Base-by-base conservation (phyloP, 2,797 vertebrate genomes). In the Crocidura indochinensis region DNA sequence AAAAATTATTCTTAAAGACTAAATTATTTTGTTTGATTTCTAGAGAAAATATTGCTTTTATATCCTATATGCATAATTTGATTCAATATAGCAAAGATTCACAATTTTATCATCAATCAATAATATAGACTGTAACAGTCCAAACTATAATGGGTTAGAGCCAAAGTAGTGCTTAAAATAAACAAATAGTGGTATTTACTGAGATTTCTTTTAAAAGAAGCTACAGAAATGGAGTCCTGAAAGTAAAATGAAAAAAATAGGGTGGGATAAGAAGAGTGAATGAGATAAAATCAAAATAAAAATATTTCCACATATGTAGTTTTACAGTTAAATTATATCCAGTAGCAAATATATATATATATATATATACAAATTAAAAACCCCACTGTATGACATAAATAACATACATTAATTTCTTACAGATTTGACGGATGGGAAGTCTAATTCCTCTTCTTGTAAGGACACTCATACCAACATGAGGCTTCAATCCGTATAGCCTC, bases 101-200 rank as follows among this genome's bases (percentile, higher is more conserved):
- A 84, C 68, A 72, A 53, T 77, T 86, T 85, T 71, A 84, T 84
- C 26, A 90, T 15, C 47, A 78, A 6, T 38, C 38, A 84, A 7
- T 84, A 49, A 38, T 74, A 19, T 56, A 69, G 22, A 78, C 62
- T 82, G 22, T 27, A 84, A 38, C 14, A 31, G 10, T 74, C 11
- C 80, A 88, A 94, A 76, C 67, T 17, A 11, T 86, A 75, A 84
- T 78, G 29, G 79, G 82, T 79, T 53, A 47, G 19, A 82, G 80
- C 72, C 1, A 82, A 84, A 91, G 84, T 85, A 29, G 83, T 72
- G 83, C 82, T 87, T 77, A 31, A 89, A 73, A 49, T 73, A 22
- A 1, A 46, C 8, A 51, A 51, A 83, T 62, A 26, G 9, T 82
- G 88, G 49, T 49, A 76, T 64, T 89, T 84, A 60, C 27, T 67